These are phyloP conservation scores for Beris chalybata DNA, from an alignment of 2,888 invertebrate species.

Conservation along the genomic window DNA sequence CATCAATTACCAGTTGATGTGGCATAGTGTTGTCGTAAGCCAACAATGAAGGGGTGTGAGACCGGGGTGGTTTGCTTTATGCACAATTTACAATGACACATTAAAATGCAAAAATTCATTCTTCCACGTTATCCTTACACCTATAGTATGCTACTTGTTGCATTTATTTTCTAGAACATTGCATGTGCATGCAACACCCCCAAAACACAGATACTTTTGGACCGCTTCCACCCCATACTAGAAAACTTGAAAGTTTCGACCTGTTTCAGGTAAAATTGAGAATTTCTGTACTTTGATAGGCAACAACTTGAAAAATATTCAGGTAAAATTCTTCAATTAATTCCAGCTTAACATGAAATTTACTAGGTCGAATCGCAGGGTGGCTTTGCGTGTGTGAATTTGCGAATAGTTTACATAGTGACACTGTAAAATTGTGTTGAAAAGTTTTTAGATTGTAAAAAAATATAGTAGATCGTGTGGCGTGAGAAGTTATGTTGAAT, in stretches of 20 bases:
- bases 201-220: no score
- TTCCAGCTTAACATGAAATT: neutral
- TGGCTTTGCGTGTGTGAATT: slow-evolving; percentile 10
- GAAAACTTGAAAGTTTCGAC: neutral
- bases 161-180: neutral
- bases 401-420: neutral
- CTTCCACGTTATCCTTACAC: no score
- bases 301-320: neutral
- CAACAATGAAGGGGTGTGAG: neutral
- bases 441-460: no score
- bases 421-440: no score
- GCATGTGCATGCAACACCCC: neutral
- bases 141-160: slow-evolving; percentile 2
- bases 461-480: no score
- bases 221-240: no score
- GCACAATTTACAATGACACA: neutral
- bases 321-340: slow-evolving; percentile 12
- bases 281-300: neutral
- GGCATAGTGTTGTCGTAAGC: neutral
- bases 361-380: neutral
- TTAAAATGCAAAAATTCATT: slow-evolving; percentile 4
- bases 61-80: neutral
- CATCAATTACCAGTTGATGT: neutral
- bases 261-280: neutral
- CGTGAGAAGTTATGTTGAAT: no score